phyloP scores from a whole-genome alignment of 2,113 vertebrate genomes.

The Numenius arquata region DNA sequence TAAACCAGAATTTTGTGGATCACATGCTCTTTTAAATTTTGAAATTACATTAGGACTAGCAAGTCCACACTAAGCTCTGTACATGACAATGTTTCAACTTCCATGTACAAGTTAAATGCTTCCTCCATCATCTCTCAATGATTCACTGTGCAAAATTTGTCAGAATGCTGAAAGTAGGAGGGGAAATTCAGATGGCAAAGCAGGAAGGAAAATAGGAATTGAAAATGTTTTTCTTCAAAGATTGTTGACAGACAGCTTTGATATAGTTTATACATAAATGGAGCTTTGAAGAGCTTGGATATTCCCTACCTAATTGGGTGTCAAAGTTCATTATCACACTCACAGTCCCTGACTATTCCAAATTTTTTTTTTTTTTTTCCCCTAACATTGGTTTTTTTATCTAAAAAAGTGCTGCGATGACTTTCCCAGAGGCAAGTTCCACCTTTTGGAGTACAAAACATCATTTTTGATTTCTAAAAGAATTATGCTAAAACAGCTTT shows the following conservation, averaged over 20 bases:
- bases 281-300: constrained; percentile 45
- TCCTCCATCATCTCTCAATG: neutral
- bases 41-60: neutral
- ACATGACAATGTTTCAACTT: neutral
- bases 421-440: constrained; percentile 66
- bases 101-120: neutral
- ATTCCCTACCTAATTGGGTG: constrained; percentile 39
- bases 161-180: constrained; percentile 22
- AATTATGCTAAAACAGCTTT: constrained; percentile 14
- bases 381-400: constrained; percentile 39
- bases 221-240: constrained; percentile 33
- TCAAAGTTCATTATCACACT: constrained; percentile 45
- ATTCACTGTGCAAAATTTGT: constrained; percentile 9
- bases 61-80: neutral
- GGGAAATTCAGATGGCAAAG: neutral
- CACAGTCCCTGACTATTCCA: neutral
- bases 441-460: constrained; percentile 52
- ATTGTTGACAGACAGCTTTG: constrained; percentile 49
- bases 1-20: neutral
- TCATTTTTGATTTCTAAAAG: constrained; percentile 49
- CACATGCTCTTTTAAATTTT: neutral
- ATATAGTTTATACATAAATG: constrained; percentile 38
- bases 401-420: constrained; percentile 37
- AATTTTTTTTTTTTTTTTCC: neutral
- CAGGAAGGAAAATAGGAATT: neutral